Percentiles rank a stretch among this genome's conserved stretches.
These are phyloP conservation scores for Colletes collaris DNA, from an alignment of 2,888 invertebrate species.

Conservation along the genomic window DNA sequence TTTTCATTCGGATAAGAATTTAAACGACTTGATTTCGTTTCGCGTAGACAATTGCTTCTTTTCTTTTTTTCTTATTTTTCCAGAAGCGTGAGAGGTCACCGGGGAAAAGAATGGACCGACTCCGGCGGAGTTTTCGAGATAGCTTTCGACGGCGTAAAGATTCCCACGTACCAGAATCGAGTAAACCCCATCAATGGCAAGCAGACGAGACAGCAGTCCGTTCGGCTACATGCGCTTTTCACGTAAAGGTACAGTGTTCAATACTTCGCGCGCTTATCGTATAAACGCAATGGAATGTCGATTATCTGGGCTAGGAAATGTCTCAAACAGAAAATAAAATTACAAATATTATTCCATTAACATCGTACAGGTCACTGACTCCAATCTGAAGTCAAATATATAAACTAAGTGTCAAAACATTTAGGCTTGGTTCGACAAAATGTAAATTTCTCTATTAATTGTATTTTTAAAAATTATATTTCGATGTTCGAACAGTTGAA, in stretches of 20 bases:
- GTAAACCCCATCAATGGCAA: conserved; percentile 99
- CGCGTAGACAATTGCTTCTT: too few relatives aligned
- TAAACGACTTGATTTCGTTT: too few relatives aligned
- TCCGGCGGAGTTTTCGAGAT: conserved; percentile 95
- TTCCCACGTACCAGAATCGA: conserved; percentile 92
- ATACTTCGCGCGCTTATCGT: background rate
- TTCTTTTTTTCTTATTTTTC: conserved; percentile 17
- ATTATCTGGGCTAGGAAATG: background rate
- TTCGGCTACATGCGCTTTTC: conserved; percentile 97
- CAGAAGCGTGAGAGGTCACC: conserved; percentile 88
- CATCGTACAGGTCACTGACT: too few relatives aligned
- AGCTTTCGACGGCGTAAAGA: conserved; percentile 97
- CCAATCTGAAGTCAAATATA: too few relatives aligned
- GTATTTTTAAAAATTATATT: too few relatives aligned
- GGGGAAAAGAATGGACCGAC: conserved; percentile 92
- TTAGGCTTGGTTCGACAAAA: too few relatives aligned
- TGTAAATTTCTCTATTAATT: too few relatives aligned
- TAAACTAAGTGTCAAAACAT: too few relatives aligned
- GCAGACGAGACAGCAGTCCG: conserved; percentile 98
- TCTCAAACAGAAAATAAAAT: too few relatives aligned
- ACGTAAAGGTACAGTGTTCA: conserved; percentile 90
- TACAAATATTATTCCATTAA: too few relatives aligned
- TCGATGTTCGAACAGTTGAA: too few relatives aligned
- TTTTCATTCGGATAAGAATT: too few relatives aligned
- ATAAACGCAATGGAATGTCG: background rate